Evolutionary conservation across 2,797 vertebrate species (phyloP).

Genomic region (Gouania willdenowi): DNA sequence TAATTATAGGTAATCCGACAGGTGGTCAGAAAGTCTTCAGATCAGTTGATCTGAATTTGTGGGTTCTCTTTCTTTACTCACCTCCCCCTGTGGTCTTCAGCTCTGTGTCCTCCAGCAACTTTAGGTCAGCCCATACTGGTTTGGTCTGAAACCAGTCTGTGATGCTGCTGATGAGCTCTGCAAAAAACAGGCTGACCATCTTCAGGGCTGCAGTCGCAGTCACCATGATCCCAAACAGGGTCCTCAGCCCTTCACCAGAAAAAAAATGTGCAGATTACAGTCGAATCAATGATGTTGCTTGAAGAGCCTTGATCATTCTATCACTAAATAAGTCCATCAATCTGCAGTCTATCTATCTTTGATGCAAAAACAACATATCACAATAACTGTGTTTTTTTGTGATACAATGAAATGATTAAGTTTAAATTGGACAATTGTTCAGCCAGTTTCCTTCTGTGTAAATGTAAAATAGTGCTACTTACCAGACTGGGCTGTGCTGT

Average conservation of each 20-base stretch:
- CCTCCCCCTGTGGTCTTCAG: conserved; percentile 56
- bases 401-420: not conserved
- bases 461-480: conserved; percentile 20
- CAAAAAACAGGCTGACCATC: conserved; percentile 41
- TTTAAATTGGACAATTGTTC: not conserved
- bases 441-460: too few species aligned
- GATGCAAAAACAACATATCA: too few species aligned
- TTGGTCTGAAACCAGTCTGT: conserved; percentile 61
- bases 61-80: conserved; percentile 9
- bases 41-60: not conserved
- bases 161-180: conserved; percentile 50
- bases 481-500: conserved; percentile 42
- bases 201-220: conserved; percentile 35
- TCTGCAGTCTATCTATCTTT: too few species aligned
- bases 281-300: too few species aligned
- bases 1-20: too few species aligned
- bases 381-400: too few species aligned
- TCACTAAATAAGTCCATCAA: too few species aligned
- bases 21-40: too few species aligned
- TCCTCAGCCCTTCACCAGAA: not conserved
- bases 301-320: too few species aligned
- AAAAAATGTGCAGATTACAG: too few species aligned
- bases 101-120: conserved; percentile 56
- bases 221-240: conserved; percentile 24
- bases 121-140: conserved; percentile 47